Conservation (phyloP, 2,888 invertebrate species). For the Rapana venosa region DNA sequence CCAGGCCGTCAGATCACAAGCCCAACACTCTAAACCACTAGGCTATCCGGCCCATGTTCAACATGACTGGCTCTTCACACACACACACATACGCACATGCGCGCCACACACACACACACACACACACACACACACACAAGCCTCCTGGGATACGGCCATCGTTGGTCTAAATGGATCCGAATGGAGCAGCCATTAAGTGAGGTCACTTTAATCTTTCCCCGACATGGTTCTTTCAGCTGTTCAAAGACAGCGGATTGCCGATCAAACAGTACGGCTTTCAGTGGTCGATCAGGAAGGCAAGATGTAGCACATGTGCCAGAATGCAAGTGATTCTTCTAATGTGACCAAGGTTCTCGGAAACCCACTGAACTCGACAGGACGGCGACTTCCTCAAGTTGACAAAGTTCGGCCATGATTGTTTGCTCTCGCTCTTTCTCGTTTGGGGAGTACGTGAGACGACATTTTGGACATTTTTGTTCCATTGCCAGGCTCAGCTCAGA, state of each 20-base stretch:
- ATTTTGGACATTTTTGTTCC: background rate
- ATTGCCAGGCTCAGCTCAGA: too few relatives aligned
- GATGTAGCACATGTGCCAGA: background rate
- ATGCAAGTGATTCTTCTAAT: background rate
- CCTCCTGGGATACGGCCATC: background rate
- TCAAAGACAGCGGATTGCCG: constrained; percentile 9
- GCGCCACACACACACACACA: too few relatives aligned
- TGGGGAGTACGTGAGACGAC: constrained; percentile 11
- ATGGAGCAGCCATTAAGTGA: background rate
- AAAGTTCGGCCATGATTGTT: background rate
- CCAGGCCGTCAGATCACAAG: too few relatives aligned
- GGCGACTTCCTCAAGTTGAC: constrained; percentile 2
- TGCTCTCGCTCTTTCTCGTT: background rate
- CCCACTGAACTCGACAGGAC: background rate
- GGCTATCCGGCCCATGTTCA: too few relatives aligned
- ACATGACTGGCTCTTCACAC: too few relatives aligned
- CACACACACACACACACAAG: too few relatives aligned
- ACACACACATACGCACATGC: too few relatives aligned
- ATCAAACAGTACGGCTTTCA: background rate
- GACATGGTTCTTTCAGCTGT: background rate
- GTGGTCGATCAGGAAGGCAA: background rate
- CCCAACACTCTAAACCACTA: too few relatives aligned
- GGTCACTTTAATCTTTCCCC: background rate
- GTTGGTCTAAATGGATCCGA: background rate
- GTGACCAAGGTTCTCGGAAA: background rate